These are phyloP conservation scores for Melanotaenia boesemani DNA, from an alignment of 2,797 vertebrate genomes.

Conservation along the genomic window DNA sequence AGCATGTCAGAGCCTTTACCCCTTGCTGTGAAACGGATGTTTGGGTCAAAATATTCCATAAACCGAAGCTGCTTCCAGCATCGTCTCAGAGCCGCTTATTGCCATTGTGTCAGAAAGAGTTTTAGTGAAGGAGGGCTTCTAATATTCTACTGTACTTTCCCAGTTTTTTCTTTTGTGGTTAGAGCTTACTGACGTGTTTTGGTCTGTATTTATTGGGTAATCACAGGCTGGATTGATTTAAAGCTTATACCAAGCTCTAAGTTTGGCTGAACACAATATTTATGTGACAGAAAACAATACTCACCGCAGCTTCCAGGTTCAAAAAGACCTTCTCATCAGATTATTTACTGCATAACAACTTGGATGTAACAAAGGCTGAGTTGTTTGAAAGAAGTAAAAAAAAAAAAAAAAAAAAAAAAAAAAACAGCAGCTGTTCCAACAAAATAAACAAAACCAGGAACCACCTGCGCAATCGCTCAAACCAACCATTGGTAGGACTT, in stretches of 20 bases:
- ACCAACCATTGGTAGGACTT: slow-evolving; percentile 1
- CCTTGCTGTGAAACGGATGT: slow-evolving; percentile 52
- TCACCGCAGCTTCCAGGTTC: not conserved
- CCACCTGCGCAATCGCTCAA: not conserved
- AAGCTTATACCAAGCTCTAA: slow-evolving; percentile 12
- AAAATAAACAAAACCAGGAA: not conserved
- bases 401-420: too few species aligned
- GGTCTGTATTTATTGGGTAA: slow-evolving; percentile 29
- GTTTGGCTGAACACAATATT: slow-evolving; percentile 2
- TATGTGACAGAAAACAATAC: not conserved
- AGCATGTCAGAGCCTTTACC: slow-evolving; percentile 33
- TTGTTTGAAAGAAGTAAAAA: not conserved
- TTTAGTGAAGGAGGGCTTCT: not conserved
- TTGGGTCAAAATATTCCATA: slow-evolving; percentile 65
- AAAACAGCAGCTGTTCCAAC: not conserved
- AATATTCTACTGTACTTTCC: not conserved
- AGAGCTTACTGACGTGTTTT: slow-evolving; percentile 16
- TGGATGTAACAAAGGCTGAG: not conserved
- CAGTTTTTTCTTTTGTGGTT: not conserved
- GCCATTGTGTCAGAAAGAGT: slow-evolving; percentile 13
- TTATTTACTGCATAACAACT: not conserved
- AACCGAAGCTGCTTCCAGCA: slow-evolving; percentile 17
- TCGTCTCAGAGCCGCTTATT: slow-evolving; percentile 27
- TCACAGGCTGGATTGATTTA: not conserved
- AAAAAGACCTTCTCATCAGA: not conserved